Conservation (phyloP, 2,113 vertebrate genomes). For the Thamnaconus septentrionalis region DNA sequence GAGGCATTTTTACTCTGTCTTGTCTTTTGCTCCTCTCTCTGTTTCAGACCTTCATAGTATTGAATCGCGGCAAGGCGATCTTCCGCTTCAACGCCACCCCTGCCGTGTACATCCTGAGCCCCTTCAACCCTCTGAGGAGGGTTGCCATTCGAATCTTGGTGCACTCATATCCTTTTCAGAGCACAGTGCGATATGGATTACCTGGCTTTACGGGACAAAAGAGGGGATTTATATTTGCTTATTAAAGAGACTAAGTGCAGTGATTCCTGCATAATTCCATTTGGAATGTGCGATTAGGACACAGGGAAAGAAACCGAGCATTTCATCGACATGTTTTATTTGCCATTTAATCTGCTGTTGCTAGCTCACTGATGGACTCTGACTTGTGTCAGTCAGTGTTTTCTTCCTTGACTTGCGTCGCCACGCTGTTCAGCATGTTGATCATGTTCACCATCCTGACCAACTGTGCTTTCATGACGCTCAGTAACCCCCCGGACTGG, state of each 20-base stretch:
- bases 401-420: constrained; percentile 81
- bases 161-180: constrained; percentile 97
- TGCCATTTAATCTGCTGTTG: too few relatives aligned
- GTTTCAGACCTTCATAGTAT: constrained; percentile 99
- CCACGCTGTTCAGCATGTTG: constrained; percentile 96
- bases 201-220: constrained; percentile 40
- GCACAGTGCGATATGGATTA: constrained; percentile 39
- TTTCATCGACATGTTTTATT: too few relatives aligned
- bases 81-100: constrained; percentile 98
- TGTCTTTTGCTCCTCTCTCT: constrained; percentile 21
- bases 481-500: constrained; percentile 95
- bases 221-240: constrained; percentile 25
- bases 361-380: too few relatives aligned
- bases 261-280: not conserved
- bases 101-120: constrained; percentile 95
- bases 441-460: constrained; percentile 99
- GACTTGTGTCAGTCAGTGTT: too few relatives aligned
- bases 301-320: too few relatives aligned
- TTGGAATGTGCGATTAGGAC: too few relatives aligned
- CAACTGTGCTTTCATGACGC: constrained; percentile 98
- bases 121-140: constrained; percentile 96
- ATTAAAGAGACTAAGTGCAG: constrained; percentile 11
- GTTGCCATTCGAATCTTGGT: constrained; percentile 96
- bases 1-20: too few relatives aligned
- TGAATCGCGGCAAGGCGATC: constrained; percentile 95